A percentile compares a stretch with the other conserved stretches of the same genome.
These are phyloP conservation scores for Mycogona germanica DNA, from an alignment of 2,888 invertebrate species.

Conservation along the genomic window DNA sequence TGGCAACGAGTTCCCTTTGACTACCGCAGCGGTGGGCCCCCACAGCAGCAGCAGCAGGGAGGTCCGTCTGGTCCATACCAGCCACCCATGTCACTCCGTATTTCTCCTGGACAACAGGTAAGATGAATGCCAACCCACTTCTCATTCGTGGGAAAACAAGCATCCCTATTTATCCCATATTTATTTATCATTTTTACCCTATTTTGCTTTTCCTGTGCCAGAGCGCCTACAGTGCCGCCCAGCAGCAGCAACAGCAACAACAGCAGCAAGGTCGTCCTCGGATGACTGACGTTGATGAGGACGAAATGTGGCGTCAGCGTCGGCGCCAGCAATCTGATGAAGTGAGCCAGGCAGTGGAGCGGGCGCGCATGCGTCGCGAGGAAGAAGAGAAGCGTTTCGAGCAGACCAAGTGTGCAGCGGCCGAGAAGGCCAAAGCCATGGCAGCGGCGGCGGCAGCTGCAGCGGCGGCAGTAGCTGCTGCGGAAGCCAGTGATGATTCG, in stretches of 20 bases:
- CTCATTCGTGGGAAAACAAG: not conserved
- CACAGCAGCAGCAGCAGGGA: too few species aligned
- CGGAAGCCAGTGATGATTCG: conserved; percentile 6
- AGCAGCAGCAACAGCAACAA: conserved; percentile 17
- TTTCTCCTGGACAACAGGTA: conserved; percentile 27
- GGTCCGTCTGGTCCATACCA: conserved; percentile 31
- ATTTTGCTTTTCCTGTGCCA: not conserved
- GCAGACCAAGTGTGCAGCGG: conserved; percentile 45
- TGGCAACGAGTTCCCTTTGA: conserved; percentile 23
- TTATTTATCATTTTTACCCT: not conserved
- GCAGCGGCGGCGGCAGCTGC: too few species aligned
- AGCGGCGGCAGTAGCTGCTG: too few species aligned
- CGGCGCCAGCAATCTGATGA: conserved; percentile 54
- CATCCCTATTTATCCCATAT: not conserved
- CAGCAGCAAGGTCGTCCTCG: conserved; percentile 17
- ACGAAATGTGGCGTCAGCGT: conserved; percentile 55
- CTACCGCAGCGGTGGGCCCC: conserved; percentile 23
- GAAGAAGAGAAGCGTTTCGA: conserved; percentile 61
- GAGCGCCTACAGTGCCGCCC: conserved; percentile 4
- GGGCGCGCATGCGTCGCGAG: conserved; percentile 72
- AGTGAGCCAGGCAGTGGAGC: conserved; percentile 63
- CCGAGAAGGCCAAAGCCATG: conserved; percentile 54
- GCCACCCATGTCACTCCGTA: conserved; percentile 27
- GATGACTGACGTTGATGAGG: conserved; percentile 36
- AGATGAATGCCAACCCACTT: not conserved